phyloP scores from a whole-genome alignment of 2,888 invertebrate genomes.

The Ectemnius continuus region DNA sequence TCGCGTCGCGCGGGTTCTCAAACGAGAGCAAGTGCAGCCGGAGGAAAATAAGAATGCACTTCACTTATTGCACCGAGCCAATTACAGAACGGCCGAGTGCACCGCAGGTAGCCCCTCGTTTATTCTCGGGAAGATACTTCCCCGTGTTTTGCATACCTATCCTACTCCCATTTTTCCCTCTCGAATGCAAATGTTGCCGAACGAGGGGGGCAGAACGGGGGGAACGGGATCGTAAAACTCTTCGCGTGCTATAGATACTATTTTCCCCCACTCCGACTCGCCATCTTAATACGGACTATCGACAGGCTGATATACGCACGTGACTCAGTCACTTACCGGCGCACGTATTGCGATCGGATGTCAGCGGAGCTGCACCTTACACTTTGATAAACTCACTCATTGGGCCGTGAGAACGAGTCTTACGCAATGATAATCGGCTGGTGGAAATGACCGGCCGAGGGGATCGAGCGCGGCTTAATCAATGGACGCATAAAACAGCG shows the following conservation, averaged over 20 bases:
- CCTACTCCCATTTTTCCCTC: conserved; percentile 24
- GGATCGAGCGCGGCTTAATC: conserved; percentile 8
- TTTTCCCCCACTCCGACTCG: conserved; percentile 28
- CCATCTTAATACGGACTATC: conserved; percentile 15
- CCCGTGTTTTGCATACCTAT: conserved; percentile 54
- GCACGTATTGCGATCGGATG: conserved; percentile 39
- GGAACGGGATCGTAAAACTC: too few relatives aligned
- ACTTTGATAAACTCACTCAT: conserved; percentile 45
- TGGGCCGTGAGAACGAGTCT: conserved; percentile 25
- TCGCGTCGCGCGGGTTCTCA: conserved; percentile 19
- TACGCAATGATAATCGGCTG: conserved; percentile 31
- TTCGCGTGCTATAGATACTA: conserved; percentile 2
- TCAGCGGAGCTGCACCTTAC: conserved; percentile 48
- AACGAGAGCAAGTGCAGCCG: conserved; percentile 41
- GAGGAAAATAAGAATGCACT: conserved; percentile 56
- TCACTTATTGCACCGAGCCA: conserved; percentile 53
- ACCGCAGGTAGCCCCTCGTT: conserved; percentile 45
- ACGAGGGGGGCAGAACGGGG: too few relatives aligned
- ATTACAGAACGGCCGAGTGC: conserved; percentile 56
- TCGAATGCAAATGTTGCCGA: conserved; percentile 37
- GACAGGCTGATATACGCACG: conserved; percentile 15
- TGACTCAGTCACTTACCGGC: conserved; percentile 34
- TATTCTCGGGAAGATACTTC: conserved; percentile 58
- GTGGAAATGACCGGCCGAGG: conserved; percentile 38
- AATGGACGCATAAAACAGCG: conserved; percentile 2